Conservation (phyloP, 2,888 invertebrate genomes). For the Pinctada fucata region DNA sequence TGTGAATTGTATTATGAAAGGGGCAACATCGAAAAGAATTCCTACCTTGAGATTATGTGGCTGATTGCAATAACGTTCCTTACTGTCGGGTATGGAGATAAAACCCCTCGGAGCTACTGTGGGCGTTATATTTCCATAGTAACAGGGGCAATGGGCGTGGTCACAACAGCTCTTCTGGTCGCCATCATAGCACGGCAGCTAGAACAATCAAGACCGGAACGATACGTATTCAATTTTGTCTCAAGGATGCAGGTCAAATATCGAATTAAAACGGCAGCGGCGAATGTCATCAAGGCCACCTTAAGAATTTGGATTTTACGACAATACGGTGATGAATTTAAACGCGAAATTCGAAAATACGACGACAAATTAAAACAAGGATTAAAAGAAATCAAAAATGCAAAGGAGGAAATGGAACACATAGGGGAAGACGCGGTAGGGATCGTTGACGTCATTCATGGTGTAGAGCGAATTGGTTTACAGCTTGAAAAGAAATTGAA, state of each 20-base stretch:
- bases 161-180: slow-evolving; percentile 65
- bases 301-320: slow-evolving; percentile 53
- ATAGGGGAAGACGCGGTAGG: slow-evolving; percentile 65
- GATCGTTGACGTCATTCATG: slow-evolving; percentile 63
- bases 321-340: slow-evolving; percentile 43
- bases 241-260: slow-evolving; percentile 63
- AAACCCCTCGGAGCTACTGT: slow-evolving; percentile 66
- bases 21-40: slow-evolving; percentile 48
- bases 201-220: slow-evolving; percentile 63
- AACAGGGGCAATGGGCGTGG: slow-evolving; percentile 65
- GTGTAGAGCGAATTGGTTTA: slow-evolving; percentile 11
- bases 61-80: slow-evolving; percentile 67
- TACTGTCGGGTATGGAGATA: slow-evolving; percentile 68
- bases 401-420: slow-evolving; percentile 55
- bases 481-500: slow-evolving; percentile 3
- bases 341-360: slow-evolving; percentile 41
- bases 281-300: slow-evolving; percentile 63
- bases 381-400: slow-evolving; percentile 53
- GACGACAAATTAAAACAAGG: slow-evolving; percentile 52
- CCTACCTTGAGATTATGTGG: slow-evolving; percentile 67
- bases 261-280: slow-evolving; percentile 59
- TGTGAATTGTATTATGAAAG: slow-evolving; percentile 67
- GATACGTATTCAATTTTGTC: slow-evolving; percentile 68
- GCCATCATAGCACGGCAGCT: slow-evolving; percentile 65
- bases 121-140: slow-evolving; percentile 67